A percentile compares a stretch with the other conserved stretches of the same genome.
Evolutionary conservation across 2,113 vertebrate genomes (phyloP).

Genomic region (Loxodonta africana): DNA sequence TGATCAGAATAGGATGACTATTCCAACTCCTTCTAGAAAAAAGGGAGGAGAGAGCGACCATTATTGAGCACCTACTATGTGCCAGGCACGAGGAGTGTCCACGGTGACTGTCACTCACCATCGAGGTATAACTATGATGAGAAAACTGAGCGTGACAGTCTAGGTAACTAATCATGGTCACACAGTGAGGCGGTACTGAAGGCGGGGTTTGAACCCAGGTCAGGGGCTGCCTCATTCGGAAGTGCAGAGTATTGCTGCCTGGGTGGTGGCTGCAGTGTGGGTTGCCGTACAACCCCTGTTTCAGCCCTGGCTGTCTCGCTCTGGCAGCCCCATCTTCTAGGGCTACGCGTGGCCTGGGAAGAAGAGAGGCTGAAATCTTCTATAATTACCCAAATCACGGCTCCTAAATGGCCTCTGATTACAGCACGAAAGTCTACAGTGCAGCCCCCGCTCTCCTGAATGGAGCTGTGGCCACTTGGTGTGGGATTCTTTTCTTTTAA

Average conservation of each 20-base stretch:
- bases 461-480: slow-evolving; percentile 59
- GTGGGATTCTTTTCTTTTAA: background rate
- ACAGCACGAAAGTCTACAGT: slow-evolving; percentile 64
- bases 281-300: background rate
- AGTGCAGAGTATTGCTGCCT: background rate
- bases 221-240: background rate
- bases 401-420: slow-evolving; percentile 76
- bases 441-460: background rate
- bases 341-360: background rate
- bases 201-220: background rate
- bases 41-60: background rate
- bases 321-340: background rate
- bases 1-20: background rate
- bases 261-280: background rate
- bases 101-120: too few relatives aligned
- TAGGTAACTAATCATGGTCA: background rate
- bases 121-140: background rate
- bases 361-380: slow-evolving; percentile 73
- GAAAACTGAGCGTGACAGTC: background rate
- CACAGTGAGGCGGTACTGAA: background rate
- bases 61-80: background rate
- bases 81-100: background rate
- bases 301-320: background rate
- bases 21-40: background rate
- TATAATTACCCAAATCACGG: background rate